phyloP scores from a whole-genome alignment of 1,140 invertebrate genomes.

The Leptoteleia sp. region DNA sequence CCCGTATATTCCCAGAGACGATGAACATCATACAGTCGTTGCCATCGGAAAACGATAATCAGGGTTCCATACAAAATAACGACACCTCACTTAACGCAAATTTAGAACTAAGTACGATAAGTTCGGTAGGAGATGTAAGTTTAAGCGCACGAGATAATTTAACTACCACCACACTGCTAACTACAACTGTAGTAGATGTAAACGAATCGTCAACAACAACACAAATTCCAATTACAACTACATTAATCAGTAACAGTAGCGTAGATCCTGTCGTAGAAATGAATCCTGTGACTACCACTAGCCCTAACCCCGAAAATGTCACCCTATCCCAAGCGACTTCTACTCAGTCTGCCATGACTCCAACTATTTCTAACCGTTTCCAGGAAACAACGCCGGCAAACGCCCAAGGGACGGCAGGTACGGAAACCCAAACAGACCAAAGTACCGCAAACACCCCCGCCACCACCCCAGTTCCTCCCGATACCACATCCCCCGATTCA shows the following conservation, averaged over 20 bases:
- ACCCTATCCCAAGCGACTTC: conserved; percentile 44
- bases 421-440: conserved; percentile 65
- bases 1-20: conserved; percentile 69
- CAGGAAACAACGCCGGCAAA: conserved; percentile 78
- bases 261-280: conserved; percentile 26
- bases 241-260: conserved; percentile 51
- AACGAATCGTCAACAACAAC: conserved; percentile 42
- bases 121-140: conserved; percentile 19
- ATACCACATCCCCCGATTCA: conserved; percentile 69
- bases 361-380: conserved; percentile 79
- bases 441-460: conserved; percentile 37
- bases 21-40: conserved; percentile 59
- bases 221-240: conserved; percentile 48
- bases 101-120: conserved; percentile 28
- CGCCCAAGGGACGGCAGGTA: conserved; percentile 79
- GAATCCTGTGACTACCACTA: conserved; percentile 36
- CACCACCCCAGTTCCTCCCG: conserved; percentile 42
- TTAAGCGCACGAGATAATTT: conserved; percentile 12
- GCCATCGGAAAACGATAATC: conserved; percentile 35
- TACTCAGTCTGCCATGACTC: conserved; percentile 63
- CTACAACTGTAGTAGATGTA: conserved; percentile 27
- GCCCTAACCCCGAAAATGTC: conserved; percentile 35
- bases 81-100: conserved; percentile 8
- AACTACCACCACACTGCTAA: conserved; percentile 25
- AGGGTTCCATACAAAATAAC: conserved; percentile 3